Evolutionary conservation across 2,113 vertebrate species (phyloP).

Genomic region (Lepus europaeus): DNA sequence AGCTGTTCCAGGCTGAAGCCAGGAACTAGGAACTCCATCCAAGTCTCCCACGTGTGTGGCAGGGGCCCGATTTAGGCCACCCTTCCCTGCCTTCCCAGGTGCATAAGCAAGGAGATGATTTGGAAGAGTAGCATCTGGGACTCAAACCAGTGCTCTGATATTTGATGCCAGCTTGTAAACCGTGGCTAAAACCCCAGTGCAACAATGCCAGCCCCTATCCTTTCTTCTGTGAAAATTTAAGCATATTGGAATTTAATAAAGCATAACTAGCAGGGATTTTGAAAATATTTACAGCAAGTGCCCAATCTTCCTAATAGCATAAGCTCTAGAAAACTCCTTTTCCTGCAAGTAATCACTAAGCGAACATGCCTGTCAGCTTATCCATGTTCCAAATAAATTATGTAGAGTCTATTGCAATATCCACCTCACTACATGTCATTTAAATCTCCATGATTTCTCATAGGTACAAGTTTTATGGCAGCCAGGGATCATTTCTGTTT

Average conservation of each 20-base stretch:
- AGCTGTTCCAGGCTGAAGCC: no score
- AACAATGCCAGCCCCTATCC: no score
- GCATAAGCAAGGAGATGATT: no score
- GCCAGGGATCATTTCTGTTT: neutral
- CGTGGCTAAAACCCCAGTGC: no score
- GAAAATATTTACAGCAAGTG: neutral
- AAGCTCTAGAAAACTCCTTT: neutral
- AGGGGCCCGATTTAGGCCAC: no score
- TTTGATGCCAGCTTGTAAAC: no score
- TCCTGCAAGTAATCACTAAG: slow-evolving; percentile 19
- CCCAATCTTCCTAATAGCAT: neutral
- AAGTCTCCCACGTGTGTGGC: no score
- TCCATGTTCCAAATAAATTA: neutral
- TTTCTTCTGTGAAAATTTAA: slow-evolving; percentile 8
- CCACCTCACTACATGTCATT: neutral
- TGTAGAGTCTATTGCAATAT: neutral
- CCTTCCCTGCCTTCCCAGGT: no score
- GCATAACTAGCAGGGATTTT: neutral
- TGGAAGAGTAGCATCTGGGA: no score
- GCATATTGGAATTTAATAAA: neutral
- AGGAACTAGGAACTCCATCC: no score
- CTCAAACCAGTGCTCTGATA: no score
- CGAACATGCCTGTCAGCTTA: neutral
- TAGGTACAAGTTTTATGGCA: slow-evolving; percentile 13
- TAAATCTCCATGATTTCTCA: slow-evolving; percentile 22